Evolutionary conservation across 2,113 vertebrate genomes (phyloP), one percentile per base, ranked within the genome.

Genomic region (Alligator mississippiensis): DNA sequence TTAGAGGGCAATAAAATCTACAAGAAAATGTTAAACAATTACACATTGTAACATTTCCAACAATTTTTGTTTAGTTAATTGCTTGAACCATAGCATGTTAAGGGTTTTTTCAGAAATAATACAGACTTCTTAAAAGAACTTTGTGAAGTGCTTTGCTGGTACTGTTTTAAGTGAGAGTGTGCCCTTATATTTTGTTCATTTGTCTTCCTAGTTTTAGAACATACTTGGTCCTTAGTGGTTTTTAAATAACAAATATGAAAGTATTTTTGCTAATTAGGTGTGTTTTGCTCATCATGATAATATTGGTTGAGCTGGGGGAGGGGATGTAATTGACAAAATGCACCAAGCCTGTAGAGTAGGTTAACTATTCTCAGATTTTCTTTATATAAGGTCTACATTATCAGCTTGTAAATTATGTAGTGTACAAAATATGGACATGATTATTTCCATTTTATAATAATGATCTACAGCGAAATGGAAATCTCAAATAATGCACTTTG

Each of bases 371-470:
- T 96, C 82, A 96, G 96, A 87, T 96, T 90, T 94, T 81, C 88
- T 85, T 95, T 89, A 92, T 96, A 94, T 85, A 86, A 95, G 79
- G 70, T 77, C 97, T 96, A 74, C 93, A 90, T 97, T 96, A 97
- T 97, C 94, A 95, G 94, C 95, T 94, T 97, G 95, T 96, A 96
- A 97, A 98, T 98, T 97, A 93, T 92, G 5, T 93, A 91, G 77
- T 68, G 14, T 70, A 83, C 82, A 34, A 93, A 93, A 94, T 90
- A 94, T 68, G 90, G 96, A 84, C 95, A 93, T 80, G 89, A 95
- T 93, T 90, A 94, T 96, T 96, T 95, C 89, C 84, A 85, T 92
- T 96, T 94, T 95, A 68, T 97, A 97, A 95, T 96, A 89, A 93
- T 95, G 96, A 89, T 95, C 86, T 95, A 84, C 83, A 78, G 61